Conservation (phyloP, 2,888 invertebrate genomes). For the Drosophila borealis region DNA sequence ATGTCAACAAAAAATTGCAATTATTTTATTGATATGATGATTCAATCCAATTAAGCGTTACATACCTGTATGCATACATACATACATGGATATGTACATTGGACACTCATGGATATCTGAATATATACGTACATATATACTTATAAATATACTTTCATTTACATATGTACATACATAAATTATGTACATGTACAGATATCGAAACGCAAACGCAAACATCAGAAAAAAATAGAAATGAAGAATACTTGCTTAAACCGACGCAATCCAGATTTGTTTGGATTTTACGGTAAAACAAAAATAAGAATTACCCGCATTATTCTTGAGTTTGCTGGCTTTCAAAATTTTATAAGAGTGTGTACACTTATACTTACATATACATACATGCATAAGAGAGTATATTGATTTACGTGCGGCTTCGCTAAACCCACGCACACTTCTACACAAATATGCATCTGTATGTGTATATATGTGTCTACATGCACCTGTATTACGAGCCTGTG, state of each 20-base stretch:
- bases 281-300: conserved; percentile 32
- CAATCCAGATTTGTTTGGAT: conserved; percentile 65
- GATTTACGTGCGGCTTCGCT: conserved; percentile 9
- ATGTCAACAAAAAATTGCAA: conserved; percentile 27
- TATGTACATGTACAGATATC: conserved; percentile 38
- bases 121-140: too few relatives aligned
- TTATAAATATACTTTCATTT: too few relatives aligned
- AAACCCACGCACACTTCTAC: neutral
- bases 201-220: conserved; percentile 35
- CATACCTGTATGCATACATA: conserved; percentile 4
- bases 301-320: conserved; percentile 33
- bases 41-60: conserved; percentile 20
- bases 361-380: neutral
- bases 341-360: conserved; percentile 30
- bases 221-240: conserved; percentile 31
- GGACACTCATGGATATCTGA: too few relatives aligned
- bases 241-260: conserved; percentile 47
- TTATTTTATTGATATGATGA: conserved; percentile 23
- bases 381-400: conserved; percentile 7
- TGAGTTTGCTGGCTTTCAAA: conserved; percentile 45
- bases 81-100: neutral
- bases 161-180: neutral
- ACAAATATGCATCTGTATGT: neutral
- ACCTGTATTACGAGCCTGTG: conserved; percentile 4
- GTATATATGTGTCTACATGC: conserved; percentile 1